Evolutionary conservation across 92 coral and sea anemone species (phyloP), one percentile per base, ranked within the genome.

Genomic region (Phenganax stokvisi): DNA sequence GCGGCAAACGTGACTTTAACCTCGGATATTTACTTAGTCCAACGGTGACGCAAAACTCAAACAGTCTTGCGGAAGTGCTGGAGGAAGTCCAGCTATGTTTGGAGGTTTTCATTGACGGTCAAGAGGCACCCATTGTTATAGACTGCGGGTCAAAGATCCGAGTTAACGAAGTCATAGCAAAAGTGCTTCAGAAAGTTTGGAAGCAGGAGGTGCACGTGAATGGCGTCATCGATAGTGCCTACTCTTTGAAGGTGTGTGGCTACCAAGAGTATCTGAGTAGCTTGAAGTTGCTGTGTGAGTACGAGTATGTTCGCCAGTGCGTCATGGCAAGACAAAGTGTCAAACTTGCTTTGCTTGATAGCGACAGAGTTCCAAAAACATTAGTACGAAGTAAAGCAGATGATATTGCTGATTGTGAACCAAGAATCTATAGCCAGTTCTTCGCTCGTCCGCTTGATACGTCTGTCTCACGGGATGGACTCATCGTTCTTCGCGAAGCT

Each of bases 11-110:
- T 47, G 58, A 67, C 0, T 77, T 93, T 69, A 96, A 96, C 73
- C 90, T 88, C 57, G 97, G 99, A 37, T 92, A 88, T 79, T 89
- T 96, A 84, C 64, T 96, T 12, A 96, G 99, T 80, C 92, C 99
- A 30, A 89, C 97, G 51, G 83, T 96, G 64, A 93, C 97, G 29
- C 86, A 85, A 53, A 85, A 87, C 80, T 63, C 83, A 29, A 51
- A 63, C 13, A 79, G 61, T 79, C 30, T 63, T 10, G 16, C 51
- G 0, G 83, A 79, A 16, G 65, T 25, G 27, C 65, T 79, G 8
- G 74, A 79, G 27, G 83, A 79, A 79, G 62, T 64, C 1, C 54
- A 37, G 8, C 9, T 79, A 17, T 64, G 73, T 51, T 64, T 79
- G 15, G 74, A 79, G 17, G n/a, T 79, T 25, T 79, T 79, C 54